phyloP scores from a whole-genome alignment of 2,113 vertebrate genomes.

The Chloropsis hardwickii region DNA sequence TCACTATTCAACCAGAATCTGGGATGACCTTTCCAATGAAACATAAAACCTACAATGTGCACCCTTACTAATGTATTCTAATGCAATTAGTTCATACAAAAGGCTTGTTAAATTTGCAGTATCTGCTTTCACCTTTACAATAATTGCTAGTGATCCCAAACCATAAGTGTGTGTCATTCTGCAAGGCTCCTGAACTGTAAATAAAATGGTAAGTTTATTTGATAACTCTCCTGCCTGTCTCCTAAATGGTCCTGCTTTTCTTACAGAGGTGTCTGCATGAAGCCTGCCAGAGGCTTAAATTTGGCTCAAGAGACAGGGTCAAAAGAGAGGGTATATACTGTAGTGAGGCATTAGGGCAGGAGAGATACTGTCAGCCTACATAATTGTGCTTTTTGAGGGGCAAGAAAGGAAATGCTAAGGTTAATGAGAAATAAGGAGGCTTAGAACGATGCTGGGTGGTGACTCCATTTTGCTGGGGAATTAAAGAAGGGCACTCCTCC shows the following conservation, averaged over 20 bases:
- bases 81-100: slow-evolving; percentile 93
- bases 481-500: neutral
- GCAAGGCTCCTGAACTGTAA: slow-evolving; percentile 48
- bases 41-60: slow-evolving; percentile 83
- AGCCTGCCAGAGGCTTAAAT: neutral
- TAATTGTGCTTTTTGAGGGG: neutral
- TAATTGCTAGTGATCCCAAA: slow-evolving; percentile 70
- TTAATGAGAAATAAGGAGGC: neutral
- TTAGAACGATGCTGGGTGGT: neutral
- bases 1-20: slow-evolving; percentile 71
- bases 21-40: slow-evolving; percentile 79
- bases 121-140: slow-evolving; percentile 73
- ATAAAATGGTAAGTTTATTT: slow-evolving; percentile 61
- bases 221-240: neutral
- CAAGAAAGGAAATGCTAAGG: neutral
- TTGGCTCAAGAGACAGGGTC: neutral
- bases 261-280: neutral
- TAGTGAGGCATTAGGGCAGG: neutral
- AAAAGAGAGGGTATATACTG: neutral
- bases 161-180: slow-evolving; percentile 46
- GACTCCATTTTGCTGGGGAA: neutral
- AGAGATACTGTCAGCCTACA: neutral
- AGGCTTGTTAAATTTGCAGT: slow-evolving; percentile 89
- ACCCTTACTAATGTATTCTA: slow-evolving; percentile 88
- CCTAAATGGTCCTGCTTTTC: neutral